These are phyloP conservation scores for Phycodurus eques DNA, from an alignment of 2,113 vertebrate species.

Conservation along the genomic window DNA sequence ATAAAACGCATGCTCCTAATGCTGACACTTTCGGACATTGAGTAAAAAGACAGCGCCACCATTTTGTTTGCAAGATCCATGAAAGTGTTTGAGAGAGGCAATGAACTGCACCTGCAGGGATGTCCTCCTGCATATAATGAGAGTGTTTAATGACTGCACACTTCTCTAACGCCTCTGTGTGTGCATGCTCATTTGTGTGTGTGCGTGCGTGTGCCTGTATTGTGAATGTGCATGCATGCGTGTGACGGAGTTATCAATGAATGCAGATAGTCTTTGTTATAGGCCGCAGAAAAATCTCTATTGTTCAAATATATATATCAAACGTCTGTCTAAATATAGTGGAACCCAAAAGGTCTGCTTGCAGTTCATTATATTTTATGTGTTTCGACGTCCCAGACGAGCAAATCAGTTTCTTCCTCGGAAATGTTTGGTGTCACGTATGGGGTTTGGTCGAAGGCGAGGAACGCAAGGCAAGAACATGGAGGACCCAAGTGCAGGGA, in stretches of 20 bases:
- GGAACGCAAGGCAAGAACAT: too few species aligned
- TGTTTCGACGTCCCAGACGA: too few species aligned
- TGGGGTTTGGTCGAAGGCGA: too few species aligned
- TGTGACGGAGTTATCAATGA: slow-evolving; percentile 65
- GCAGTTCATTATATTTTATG: too few species aligned
- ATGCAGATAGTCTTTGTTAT: slow-evolving; percentile 65
- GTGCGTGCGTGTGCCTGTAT: slow-evolving; percentile 13
- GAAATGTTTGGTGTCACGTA: too few species aligned
- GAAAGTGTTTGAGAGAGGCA: slow-evolving; percentile 14
- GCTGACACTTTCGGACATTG: background rate
- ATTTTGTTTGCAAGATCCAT: background rate
- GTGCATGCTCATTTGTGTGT: slow-evolving; percentile 8
- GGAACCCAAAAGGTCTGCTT: background rate
- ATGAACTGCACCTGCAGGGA: slow-evolving; percentile 73
- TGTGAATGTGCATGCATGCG: slow-evolving; percentile 11
- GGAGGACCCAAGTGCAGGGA: too few species aligned
- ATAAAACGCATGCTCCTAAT: background rate
- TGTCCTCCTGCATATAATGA: slow-evolving; percentile 72
- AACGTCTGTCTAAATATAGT: slow-evolving; percentile 20
- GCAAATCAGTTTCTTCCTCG: too few species aligned
- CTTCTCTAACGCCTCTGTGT: slow-evolving; percentile 58
- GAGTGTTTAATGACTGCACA: slow-evolving; percentile 74
- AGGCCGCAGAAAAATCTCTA: slow-evolving; percentile 58
- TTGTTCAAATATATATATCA: slow-evolving; percentile 28
- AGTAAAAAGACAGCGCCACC: background rate